Evolutionary conservation across 1,140 invertebrate species (phyloP), one percentile per base, ranked within the genome.

Genomic region (Melitaea cinxia): DNA sequence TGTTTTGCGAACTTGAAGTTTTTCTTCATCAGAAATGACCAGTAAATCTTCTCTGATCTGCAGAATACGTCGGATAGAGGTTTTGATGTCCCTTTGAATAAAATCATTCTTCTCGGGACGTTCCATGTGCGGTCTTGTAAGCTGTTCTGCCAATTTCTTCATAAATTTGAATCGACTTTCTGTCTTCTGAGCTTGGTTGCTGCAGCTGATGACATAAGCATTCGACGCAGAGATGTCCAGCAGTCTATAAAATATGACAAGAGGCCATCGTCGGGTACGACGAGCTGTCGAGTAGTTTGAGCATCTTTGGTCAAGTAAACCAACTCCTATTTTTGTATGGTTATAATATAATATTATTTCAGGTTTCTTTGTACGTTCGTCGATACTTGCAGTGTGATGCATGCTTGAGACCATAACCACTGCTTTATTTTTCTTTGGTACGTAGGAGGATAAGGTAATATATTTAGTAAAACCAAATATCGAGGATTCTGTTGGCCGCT

Each of bases 401-500:
- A 56, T 64, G 17, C 23, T 47, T 15, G 61, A 64, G 14, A 50
- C 10, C 5, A 64, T 3, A 0, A 64, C 19, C 1, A 64, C 68
- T 14, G 65, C 61, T 42, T 61, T 61, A 21, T 61, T 50, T 56
- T 30, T 45, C 23, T 61, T 67, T 15, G 65, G 58, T n/a, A 67
- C 58, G 26, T 33, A 59, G 21, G 55, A 53, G 21, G 21, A 30
- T 21, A 63, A 28, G 2, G 33, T 57, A 3, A 57, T 58, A 33
- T 64, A 54, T 60, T 77, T 56, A 9, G 59, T 62, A 28, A 75
- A 65, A 9, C 70, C 30, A 35, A 52, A 57, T 30, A 62, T 5
- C 9, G 52, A 47, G 15, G 52, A 23, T 0, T 55, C 21, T n/a
- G 28, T 52, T 26, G 30, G 14, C 14, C 59, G 33, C 10, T 12